Base-by-base conservation (phyloP, 2,888 invertebrate genomes). In the Eledona agricola region DNA sequence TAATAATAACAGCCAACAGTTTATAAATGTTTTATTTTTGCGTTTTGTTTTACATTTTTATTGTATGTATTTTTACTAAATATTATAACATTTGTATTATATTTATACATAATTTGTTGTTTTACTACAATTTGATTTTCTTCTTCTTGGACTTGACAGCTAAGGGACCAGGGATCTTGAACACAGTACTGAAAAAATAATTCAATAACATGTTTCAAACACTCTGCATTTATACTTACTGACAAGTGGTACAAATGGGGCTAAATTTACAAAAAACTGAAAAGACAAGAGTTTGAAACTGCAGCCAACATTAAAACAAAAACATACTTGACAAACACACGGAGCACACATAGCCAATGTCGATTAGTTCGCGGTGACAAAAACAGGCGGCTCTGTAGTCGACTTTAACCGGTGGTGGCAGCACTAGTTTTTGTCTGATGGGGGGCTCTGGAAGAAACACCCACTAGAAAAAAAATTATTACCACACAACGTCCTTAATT, bases 301-400 rank as follows among this genome's bases (percentile, higher is more conserved):
- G n/a, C n/a, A n/a, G n/a, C n/a, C n/a, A n/a, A n/a, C n/a, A n/a
- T n/a, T n/a, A n/a, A n/a, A n/a, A n/a, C n/a, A n/a, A n/a, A n/a
- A n/a, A 75, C 86, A 82, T 74, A 92, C 93, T 93, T 60, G 96
- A 96, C 25, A 99, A 81, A 75, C 98, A 98, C 42, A 97, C 93
- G 3, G 97, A 98, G 78, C 98, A 99, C 10, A 98, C 97, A 75
- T 90, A 97, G 57, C 97, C 98, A 64, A 97, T 89, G 71, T 96
- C 96, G 52, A 98, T 90, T 20, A 98, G 83, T 66, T 93, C 92
- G 11, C 96, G 81, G 74, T 98, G 98, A 71, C 98, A 99, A 80
- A 98, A 98, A 77, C 98, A 98, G 0, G 97, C 96, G 1, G 98
- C 96, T 63, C 97, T 81, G 77, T 97, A 97, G 78, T 97, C 96